These are phyloP conservation scores for Homarus gammarus DNA, from an alignment of 2,888 invertebrate species.

Conservation along the genomic window DNA sequence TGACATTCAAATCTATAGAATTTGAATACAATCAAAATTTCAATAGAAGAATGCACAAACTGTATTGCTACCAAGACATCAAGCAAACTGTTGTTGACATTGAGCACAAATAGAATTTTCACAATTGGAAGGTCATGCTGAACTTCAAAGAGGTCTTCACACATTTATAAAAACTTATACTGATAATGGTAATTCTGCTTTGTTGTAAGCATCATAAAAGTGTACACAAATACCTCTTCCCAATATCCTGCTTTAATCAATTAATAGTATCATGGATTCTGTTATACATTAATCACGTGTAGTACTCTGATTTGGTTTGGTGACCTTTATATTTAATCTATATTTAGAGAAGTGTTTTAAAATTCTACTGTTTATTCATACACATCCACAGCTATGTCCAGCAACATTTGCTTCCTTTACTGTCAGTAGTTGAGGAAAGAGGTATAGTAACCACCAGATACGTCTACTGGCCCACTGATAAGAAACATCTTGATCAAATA, in stretches of 20 bases:
- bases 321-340: too few relatives aligned
- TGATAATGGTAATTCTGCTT: not conserved
- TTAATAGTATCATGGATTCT: too few relatives aligned
- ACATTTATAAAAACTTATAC: not conserved
- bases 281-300: too few relatives aligned
- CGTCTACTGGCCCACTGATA: too few relatives aligned
- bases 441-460: too few relatives aligned
- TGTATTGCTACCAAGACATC: not conserved
- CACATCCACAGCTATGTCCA: too few relatives aligned
- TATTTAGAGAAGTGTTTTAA: too few relatives aligned
- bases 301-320: too few relatives aligned
- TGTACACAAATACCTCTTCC: slow-evolving; percentile 3
- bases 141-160: not conserved
- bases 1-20: not conserved
- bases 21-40: not conserved
- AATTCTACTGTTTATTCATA: too few relatives aligned
- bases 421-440: too few relatives aligned
- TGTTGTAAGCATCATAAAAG: not conserved
- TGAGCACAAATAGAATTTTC: not conserved
- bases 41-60: not conserved
- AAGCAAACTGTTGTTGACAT: not conserved
- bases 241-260: not conserved
- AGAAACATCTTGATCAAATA: too few relatives aligned
- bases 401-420: too few relatives aligned
- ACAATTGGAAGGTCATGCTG: not conserved